Conservation (phyloP, 2,888 invertebrate genomes). For the Protodeltote pygarga region DNA sequence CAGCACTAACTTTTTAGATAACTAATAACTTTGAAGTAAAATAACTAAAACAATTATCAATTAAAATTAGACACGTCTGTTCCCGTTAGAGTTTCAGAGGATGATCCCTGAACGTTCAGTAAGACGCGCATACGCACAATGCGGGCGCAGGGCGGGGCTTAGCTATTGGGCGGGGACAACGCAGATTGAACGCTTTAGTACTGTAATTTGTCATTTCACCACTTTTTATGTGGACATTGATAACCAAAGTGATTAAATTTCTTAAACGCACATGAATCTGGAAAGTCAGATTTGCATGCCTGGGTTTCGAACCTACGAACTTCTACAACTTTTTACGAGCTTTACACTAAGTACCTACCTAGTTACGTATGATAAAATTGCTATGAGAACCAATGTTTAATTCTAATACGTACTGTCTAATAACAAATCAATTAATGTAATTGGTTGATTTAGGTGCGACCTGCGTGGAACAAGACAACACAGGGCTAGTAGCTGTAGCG, state of each 20-base stretch:
- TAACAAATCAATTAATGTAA: conserved; percentile 41
- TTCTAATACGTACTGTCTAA: conserved; percentile 19
- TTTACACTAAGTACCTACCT: too few relatives aligned
- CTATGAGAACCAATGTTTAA: too few relatives aligned
- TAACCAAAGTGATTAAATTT: too few relatives aligned
- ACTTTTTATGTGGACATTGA: too few relatives aligned
- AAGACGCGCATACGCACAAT: conserved; percentile 41
- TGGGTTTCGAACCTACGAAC: background rate
- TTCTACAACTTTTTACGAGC: too few relatives aligned
- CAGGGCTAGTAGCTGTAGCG: conserved; percentile 45
- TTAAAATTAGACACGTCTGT: conserved; percentile 34
- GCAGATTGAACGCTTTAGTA: conserved; percentile 2
- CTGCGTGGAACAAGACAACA: conserved; percentile 29
- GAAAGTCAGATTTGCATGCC: too few relatives aligned
- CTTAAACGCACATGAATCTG: too few relatives aligned
- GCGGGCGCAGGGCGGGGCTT: conserved; percentile 59
- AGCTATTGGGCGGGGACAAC: conserved; percentile 57
- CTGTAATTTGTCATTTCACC: conserved; percentile 14
- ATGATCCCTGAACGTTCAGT: conserved; percentile 43
- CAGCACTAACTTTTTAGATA: too few relatives aligned
- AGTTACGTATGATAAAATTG: too few relatives aligned
- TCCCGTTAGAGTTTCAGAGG: conserved; percentile 42
- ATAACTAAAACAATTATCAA: too few relatives aligned
- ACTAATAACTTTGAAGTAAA: too few relatives aligned
- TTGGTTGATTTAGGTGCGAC: conserved; percentile 64